Percentiles rank a stretch among this genome's conserved stretches.
phyloP scores from a whole-genome alignment of 2,888 invertebrate genomes.

The Pherbina coryleti region DNA sequence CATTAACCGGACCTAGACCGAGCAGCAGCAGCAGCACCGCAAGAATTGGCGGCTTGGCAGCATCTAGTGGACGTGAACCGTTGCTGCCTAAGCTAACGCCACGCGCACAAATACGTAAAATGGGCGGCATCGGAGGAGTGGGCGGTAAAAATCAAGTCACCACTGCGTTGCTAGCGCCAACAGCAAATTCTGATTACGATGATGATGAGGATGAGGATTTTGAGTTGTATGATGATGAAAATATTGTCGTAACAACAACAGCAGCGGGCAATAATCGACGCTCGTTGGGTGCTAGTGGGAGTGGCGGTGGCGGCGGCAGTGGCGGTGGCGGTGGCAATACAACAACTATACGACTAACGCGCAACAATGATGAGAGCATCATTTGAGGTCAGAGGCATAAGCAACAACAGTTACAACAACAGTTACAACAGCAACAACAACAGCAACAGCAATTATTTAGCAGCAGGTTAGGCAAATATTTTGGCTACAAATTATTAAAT shows the following conservation, averaged over 20 bases:
- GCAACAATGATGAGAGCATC: slow-evolving; percentile 68
- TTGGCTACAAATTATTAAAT: slow-evolving; percentile 52
- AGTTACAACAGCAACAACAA: slow-evolving; percentile 21
- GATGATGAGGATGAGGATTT: slow-evolving; percentile 68
- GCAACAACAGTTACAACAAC: slow-evolving; percentile 20
- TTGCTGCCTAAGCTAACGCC: slow-evolving; percentile 74
- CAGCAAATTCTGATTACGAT: slow-evolving; percentile 72
- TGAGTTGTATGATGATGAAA: slow-evolving; percentile 68
- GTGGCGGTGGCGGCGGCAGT: slow-evolving; percentile 29
- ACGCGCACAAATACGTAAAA: slow-evolving; percentile 74
- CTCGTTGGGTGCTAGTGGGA: slow-evolving; percentile 24
- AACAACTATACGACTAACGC: slow-evolving; percentile 60
- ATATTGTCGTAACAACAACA: slow-evolving; percentile 67
- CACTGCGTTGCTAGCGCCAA: slow-evolving; percentile 76
- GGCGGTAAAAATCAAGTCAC: slow-evolving; percentile 70
- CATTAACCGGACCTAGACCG: slow-evolving; percentile 43
- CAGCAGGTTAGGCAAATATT: slow-evolving; percentile 50
- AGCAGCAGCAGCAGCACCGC: slow-evolving; percentile 52
- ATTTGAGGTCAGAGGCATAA: slow-evolving; percentile 66
- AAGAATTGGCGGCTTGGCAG: slow-evolving; percentile 57
- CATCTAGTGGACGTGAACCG: slow-evolving; percentile 69
- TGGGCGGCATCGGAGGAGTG: slow-evolving; percentile 61
- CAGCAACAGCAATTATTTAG: slow-evolving; percentile 52
- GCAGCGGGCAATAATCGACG: slow-evolving; percentile 48
- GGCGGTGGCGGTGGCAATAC: slow-evolving; percentile 45